These are phyloP conservation scores for Clytia hemisphaerica DNA, from an alignment of 30 jellyfish, hydroid and myxozoan species.

Conservation along the genomic window DNA sequence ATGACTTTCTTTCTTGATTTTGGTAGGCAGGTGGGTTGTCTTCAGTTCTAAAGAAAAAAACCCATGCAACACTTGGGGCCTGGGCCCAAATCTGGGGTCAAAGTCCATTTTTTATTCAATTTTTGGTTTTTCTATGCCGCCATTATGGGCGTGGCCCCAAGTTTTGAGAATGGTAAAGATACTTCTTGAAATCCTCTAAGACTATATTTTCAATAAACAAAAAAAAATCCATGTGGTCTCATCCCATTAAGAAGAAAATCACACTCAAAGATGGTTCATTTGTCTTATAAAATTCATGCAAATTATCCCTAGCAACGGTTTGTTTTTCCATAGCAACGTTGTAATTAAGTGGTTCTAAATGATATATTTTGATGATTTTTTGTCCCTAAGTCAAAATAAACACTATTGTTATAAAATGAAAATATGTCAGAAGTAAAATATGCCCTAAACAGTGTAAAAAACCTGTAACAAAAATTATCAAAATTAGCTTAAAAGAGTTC, in stretches of 20 bases:
- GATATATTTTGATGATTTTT: no score
- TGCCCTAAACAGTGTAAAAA: no score
- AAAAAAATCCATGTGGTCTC: constrained; percentile 1
- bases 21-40: not conserved
- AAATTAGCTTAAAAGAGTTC: no score
- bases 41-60: not conserved
- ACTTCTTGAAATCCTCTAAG: not conserved
- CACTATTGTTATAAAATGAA: no score
- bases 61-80: not conserved
- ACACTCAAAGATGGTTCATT: not conserved
- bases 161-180: not conserved
- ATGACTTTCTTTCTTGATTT: not conserved
- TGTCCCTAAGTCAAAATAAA: no score
- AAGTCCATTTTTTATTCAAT: not conserved
- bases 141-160: not conserved
- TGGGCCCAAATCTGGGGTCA: not conserved
- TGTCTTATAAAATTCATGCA: not conserved
- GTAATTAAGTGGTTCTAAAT: no score
- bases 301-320: not conserved
- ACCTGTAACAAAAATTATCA: no score
- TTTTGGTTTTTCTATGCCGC: not conserved
- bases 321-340: not conserved
- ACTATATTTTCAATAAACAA: not conserved
- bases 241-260: not conserved
- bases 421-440: no score